Base-by-base conservation (phyloP, 2,888 invertebrate genomes). In the Stenolophus ochropezus region DNA sequence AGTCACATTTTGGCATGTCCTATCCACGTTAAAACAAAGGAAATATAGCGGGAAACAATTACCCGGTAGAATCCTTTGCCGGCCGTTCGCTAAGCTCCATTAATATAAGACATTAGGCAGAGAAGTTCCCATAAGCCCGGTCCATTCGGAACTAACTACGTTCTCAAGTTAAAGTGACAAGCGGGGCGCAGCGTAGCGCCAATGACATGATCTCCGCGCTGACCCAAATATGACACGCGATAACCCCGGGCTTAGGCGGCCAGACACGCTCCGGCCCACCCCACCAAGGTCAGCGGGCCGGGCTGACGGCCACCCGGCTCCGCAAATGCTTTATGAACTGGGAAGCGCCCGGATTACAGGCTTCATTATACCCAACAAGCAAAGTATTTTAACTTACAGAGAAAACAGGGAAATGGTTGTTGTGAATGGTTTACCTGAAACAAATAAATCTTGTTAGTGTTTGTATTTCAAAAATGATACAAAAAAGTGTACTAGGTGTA, bases 41-140 rank as follows among this genome's bases (percentile, higher is more conserved):
- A n/a, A n/a, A n/a, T n/a, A n/a, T n/a, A n/a, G n/a, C n/a, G n/a
- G n/a, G n/a, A n/a, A 51, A 51, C 51, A 61, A 61, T 61, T 61
- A 23, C 61, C 61, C 61, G n/a, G n/a, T 23, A 23, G 23, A 61
- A 61, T 61, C 61, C 14, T 23, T 25, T 61, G 61, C 25, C 25
- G 14, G 61, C 23, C 25, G n/a, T 25, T 23, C 61, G 61, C 25
- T 61, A 61, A 61, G 61, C 61, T 61, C 61, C 61, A 61, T 61
- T 61, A 61, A 61, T 61, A 61, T 61, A 61, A 61, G 61, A 61
- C 61, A 61, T 61, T 61, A 61, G 61, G 61, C 61, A 61, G 61
- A 61, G 61, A 61, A 61, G 61, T 61, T 61, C 61, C 11, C 61
- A 61, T 61, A 61, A 61, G 23, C 61, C 61, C 61, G 61, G 61